phyloP scores from a whole-genome alignment of 2,888 invertebrate species.

The Thymelicus acteon region DNA sequence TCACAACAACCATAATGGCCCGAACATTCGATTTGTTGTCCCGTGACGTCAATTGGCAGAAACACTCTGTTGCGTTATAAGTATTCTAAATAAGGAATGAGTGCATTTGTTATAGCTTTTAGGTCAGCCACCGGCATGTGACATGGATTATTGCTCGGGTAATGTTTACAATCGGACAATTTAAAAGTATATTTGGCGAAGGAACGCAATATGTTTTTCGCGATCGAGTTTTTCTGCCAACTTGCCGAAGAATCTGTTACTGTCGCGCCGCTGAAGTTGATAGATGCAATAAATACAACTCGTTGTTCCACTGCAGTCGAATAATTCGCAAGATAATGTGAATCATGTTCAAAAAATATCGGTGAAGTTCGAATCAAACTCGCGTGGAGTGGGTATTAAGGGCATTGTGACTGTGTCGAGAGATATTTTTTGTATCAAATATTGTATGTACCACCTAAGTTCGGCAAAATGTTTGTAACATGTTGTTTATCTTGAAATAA shows the following conservation, averaged over 20 bases:
- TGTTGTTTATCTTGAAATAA: too few species aligned
- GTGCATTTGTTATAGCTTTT: conserved; percentile 21
- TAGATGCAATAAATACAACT: conserved; percentile 15
- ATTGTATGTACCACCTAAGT: too few species aligned
- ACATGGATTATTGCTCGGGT: conserved; percentile 16
- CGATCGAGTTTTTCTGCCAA: conserved; percentile 24
- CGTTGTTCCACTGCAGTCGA: conserved; percentile 2
- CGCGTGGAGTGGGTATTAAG: not conserved
- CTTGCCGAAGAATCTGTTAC: conserved; percentile 23
- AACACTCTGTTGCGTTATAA: conserved; percentile 46
- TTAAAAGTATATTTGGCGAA: conserved; percentile 22
- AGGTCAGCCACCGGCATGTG: conserved; percentile 25
- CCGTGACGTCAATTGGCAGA: conserved; percentile 54
- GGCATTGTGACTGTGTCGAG: not conserved
- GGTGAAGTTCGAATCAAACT: not conserved
- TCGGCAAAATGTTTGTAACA: too few species aligned
- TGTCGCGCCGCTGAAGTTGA: conserved; percentile 14
- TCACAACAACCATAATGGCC: conserved; percentile 43
- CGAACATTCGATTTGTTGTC: conserved; percentile 47
- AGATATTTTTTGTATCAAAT: not conserved
- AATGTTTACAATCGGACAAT: conserved; percentile 34
- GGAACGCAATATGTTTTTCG: conserved; percentile 18
- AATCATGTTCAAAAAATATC: not conserved
- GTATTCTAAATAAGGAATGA: conserved; percentile 40
- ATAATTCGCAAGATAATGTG: conserved; percentile 2